Evolutionary conservation across 2,888 invertebrate species (phyloP).

Genomic region (Nomada goodeniana): DNA sequence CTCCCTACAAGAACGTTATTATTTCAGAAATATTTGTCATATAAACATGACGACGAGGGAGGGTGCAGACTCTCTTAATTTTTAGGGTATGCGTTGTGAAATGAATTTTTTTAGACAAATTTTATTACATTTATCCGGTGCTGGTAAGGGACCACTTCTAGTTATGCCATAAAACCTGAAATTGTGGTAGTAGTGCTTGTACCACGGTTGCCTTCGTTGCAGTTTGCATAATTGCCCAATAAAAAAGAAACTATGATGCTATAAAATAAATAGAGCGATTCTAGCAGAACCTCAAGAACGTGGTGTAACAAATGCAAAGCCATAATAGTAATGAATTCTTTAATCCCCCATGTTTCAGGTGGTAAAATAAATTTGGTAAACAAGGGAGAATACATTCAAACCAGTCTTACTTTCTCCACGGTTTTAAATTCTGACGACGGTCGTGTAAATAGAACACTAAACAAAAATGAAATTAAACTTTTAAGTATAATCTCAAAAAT

Average conservation of each 20-base stretch:
- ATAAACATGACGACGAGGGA: neutral
- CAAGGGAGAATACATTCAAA: slow-evolving; percentile 17
- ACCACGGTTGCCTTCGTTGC: slow-evolving; percentile 31
- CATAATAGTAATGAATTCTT: slow-evolving; percentile 59
- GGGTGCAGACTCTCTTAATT: neutral
- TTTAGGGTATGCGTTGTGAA: neutral
- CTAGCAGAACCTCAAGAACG: slow-evolving; percentile 56
- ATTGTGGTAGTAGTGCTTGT: slow-evolving; percentile 50
- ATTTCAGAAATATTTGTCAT: neutral
- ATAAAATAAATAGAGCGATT: slow-evolving; percentile 75
- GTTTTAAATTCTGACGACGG: neutral
- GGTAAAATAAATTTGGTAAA: slow-evolving; percentile 40
- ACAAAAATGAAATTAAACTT: neutral
- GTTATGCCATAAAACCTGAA: slow-evolving; percentile 43
- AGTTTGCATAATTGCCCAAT: slow-evolving; percentile 75
- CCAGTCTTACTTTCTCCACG: neutral
- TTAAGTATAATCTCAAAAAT: neutral
- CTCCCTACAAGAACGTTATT: too few species aligned
- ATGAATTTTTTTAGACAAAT: slow-evolving; percentile 22
- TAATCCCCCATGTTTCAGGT: slow-evolving; percentile 47
- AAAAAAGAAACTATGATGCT: slow-evolving; percentile 70
- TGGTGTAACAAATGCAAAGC: slow-evolving; percentile 46
- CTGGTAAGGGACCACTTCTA: slow-evolving; percentile 38
- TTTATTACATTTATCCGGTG: slow-evolving; percentile 31
- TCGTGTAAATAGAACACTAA: neutral